These are phyloP conservation scores for Nothoprocta pentlandii DNA, from an alignment of 2,113 vertebrate species.

Conservation along the genomic window DNA sequence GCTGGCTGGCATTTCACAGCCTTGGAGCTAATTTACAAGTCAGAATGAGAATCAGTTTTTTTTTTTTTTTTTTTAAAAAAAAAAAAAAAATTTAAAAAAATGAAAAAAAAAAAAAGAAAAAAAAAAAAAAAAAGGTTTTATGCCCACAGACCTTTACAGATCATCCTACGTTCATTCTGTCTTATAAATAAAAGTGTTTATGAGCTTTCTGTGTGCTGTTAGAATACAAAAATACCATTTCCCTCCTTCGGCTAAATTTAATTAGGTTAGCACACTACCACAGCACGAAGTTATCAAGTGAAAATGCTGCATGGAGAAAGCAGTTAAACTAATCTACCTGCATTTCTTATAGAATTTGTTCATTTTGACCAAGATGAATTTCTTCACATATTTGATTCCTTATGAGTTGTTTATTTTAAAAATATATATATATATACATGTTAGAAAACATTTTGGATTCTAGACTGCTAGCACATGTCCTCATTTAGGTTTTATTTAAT, in stretches of 20 bases:
- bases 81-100: no score
- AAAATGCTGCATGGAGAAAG: background rate
- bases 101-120: no score
- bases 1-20: background rate
- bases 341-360: background rate
- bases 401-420: background rate
- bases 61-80: background rate
- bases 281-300: background rate
- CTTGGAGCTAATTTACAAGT: background rate
- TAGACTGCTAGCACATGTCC: background rate
- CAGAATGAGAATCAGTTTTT: background rate
- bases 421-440: background rate
- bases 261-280: background rate
- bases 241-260: background rate
- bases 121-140: background rate
- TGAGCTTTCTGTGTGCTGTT: background rate
- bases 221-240: background rate
- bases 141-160: accelerated
- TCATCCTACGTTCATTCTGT: background rate
- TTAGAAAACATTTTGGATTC: background rate
- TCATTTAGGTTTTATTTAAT: background rate
- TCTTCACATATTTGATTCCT: background rate
- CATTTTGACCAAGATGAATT: background rate
- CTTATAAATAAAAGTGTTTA: background rate
- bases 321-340: background rate